Evolutionary conservation across 2,113 vertebrate genomes (phyloP).

Genomic region (Anseranas semipalmata): DNA sequence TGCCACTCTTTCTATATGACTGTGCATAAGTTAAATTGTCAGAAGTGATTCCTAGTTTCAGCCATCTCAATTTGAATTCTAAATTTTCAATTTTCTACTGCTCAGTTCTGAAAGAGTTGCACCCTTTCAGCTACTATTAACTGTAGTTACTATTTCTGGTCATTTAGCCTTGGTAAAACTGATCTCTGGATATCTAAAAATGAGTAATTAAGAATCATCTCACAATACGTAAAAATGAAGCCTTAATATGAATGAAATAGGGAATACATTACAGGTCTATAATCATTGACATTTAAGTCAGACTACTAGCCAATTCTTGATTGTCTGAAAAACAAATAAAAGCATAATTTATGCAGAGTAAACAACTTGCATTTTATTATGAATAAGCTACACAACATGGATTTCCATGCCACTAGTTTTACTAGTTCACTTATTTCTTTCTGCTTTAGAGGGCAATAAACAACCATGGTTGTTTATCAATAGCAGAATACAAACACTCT

Average conservation of each 20-base stretch:
- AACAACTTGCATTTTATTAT: neutral
- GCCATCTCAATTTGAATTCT: neutral
- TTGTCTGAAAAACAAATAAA: neutral
- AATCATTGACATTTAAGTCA: neutral
- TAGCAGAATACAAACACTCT: neutral
- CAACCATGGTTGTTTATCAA: slow-evolving; percentile 1
- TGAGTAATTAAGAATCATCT: neutral
- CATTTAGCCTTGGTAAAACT: neutral
- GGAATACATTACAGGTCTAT: neutral
- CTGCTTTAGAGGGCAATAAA: neutral
- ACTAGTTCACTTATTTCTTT: neutral
- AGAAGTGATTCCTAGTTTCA: neutral
- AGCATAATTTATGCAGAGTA: neutral
- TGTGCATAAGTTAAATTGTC: neutral
- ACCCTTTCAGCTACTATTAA: neutral
- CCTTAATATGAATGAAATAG: neutral
- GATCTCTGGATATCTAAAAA: neutral
- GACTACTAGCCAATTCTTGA: neutral
- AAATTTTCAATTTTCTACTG: neutral
- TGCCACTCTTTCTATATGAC: neutral
- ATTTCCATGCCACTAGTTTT: neutral
- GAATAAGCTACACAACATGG: neutral
- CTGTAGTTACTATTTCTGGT: neutral
- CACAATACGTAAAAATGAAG: neutral
- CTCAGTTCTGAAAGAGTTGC: neutral